A percentile compares a stretch with the other conserved stretches of the same genome.
Evolutionary conservation across 2,113 vertebrate species (phyloP).

Genomic region (Cryptoleucopteryx plumbea): DNA sequence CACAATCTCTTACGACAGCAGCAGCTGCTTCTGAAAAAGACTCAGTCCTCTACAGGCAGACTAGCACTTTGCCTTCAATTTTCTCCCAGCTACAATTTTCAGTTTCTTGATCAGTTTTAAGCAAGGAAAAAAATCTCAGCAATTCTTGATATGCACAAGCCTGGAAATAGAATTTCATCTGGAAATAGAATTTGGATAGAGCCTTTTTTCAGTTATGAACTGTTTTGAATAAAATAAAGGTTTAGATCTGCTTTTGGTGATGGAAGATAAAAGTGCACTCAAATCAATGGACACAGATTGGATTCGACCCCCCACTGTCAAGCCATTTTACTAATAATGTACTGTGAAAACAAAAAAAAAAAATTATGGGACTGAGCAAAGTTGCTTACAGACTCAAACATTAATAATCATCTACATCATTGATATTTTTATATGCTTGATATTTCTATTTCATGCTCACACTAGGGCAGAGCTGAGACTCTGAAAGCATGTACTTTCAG

Average conservation of each 20-base stretch:
- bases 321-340: neutral
- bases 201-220: neutral
- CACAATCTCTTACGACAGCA: neutral
- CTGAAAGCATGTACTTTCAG: neutral
- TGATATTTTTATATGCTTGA: conserved; percentile 50
- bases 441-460: conserved; percentile 23
- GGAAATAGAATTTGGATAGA: conserved; percentile 1
- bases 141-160: neutral
- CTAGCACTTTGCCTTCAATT: neutral
- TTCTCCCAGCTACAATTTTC: neutral
- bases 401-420: conserved; percentile 47
- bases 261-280: conserved; percentile 15
- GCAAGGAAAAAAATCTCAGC: neutral
- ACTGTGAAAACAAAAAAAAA: neutral
- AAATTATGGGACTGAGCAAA: neutral
- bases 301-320: neutral
- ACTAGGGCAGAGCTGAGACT: neutral
- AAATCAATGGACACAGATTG: conserved; percentile 20
- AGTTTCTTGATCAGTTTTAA: neutral
- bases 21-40: conserved; percentile 33
- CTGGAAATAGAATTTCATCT: conserved; percentile 6
- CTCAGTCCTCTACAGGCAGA: neutral
- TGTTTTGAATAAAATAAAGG: neutral
- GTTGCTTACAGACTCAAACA: neutral
- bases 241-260: neutral